These are phyloP conservation scores for Telenomus remus DNA, from an alignment of 1,140 invertebrate genomes.

Conservation along the genomic window DNA sequence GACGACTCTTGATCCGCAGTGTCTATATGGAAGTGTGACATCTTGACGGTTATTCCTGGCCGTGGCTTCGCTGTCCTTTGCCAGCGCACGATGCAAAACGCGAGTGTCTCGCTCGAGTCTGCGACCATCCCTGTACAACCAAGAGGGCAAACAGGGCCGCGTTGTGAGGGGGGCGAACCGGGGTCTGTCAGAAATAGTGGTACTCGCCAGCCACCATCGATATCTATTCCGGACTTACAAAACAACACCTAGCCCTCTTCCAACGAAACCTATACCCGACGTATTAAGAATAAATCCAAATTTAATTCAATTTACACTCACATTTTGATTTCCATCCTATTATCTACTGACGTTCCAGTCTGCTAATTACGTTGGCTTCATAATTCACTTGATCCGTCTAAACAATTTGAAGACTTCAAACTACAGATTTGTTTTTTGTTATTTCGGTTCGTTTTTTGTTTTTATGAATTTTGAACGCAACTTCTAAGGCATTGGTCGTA, in stretches of 20 bases:
- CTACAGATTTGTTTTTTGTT: no score
- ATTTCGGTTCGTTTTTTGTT: no score
- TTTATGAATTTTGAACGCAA: no score
- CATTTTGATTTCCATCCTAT: background rate
- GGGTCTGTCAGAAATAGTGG: constrained; percentile 76
- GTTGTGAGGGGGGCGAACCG: constrained; percentile 35
- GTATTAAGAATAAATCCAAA: constrained; percentile 39
- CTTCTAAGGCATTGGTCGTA: constrained; percentile 16
- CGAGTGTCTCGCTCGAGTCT: constrained; percentile 51
- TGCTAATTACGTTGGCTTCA: no score
- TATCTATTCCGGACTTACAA: constrained; percentile 76
- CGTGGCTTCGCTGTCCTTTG: constrained; percentile 66
- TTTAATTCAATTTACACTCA: constrained; percentile 20
- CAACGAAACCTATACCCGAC: constrained; percentile 39
- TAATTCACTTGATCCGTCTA: no score
- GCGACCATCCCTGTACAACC: constrained; percentile 50
- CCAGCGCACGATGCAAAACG: constrained; percentile 58
- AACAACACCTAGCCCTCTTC: constrained; percentile 68
- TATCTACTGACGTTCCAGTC: background rate
- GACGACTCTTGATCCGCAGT: constrained; percentile 59
- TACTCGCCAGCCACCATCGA: constrained; percentile 71
- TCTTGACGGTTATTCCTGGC: constrained; percentile 75
- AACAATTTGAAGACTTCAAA: no score
- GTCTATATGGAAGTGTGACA: constrained; percentile 75
- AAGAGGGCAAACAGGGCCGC: constrained; percentile 53